Base-by-base conservation (phyloP, 1,140 invertebrate genomes). In the Drusus annulatus region DNA sequence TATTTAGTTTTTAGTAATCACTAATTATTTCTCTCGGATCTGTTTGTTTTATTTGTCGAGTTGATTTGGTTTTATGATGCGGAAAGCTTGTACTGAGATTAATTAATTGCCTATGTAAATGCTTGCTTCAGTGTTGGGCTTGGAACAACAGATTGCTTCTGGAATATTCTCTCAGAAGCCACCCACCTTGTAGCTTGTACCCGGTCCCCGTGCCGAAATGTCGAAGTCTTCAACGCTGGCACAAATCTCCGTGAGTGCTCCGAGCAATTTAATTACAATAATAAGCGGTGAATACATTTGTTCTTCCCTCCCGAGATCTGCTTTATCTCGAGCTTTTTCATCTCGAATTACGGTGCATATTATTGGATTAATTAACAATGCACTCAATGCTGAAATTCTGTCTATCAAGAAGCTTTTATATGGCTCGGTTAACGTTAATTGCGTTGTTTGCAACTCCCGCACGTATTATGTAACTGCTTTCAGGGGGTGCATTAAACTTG, bases 301-400 rank as follows among this genome's bases (percentile, higher is more conserved):
- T 31, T 65, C 62, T n/a, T 16, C 62, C 10, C 16, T 65, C 10
- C 16, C n/a, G 62, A 65, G 62, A 65, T 65, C 62, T 65, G 25
- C 62, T 65, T 65, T 25, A 28, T 65, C 62, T 65, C 62, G 23
- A n/a, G 62, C 62, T 3, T 60, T 23, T 23, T n/a, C 62, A 28
- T 28, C 21, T 28, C 62, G 62, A 10, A n/a, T 28, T 10, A 28
- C 36, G 36, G 36, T 45, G 36, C 36, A 45, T 45, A 65, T 25
- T 65, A 25, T 28, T 65, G 62, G 10, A 65, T 65, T 65, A 25
- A 65, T 65, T 25, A 65, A 65, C 21, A 65, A 65, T 25, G 62
- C 62, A 65, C 62, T 31, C 36, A 45, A n/a, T 16, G 25, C 21
- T 16, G 7, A 31, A 65, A 65, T 65, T 65, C 62, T 28, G 23